These are phyloP conservation scores for Tetrapedia diversipes DNA, from an alignment of 2,888 invertebrate species.

Conservation along the genomic window DNA sequence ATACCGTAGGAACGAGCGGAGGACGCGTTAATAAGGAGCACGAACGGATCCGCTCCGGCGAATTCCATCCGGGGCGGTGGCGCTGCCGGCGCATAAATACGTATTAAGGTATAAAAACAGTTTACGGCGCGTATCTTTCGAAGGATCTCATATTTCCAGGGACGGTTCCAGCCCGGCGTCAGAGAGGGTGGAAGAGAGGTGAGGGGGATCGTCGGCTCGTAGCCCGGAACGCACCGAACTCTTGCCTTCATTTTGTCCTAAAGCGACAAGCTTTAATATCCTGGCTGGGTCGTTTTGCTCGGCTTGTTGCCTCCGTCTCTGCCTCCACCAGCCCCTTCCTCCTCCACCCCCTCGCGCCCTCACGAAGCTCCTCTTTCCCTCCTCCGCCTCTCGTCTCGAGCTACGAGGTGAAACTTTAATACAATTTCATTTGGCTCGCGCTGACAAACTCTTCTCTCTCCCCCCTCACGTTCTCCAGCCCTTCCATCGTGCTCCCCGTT, in stretches of 20 bases:
- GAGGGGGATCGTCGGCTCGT: constrained; percentile 42
- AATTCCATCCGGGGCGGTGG: constrained; percentile 9
- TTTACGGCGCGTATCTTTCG: constrained; percentile 52
- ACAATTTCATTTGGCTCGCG: constrained; percentile 82
- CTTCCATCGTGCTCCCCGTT: constrained; percentile 66
- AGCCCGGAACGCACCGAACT: constrained; percentile 55
- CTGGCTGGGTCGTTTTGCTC: constrained; percentile 61
- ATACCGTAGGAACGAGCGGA: background rate
- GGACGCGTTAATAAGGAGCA: constrained; percentile 33
- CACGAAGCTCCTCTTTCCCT: constrained; percentile 4
- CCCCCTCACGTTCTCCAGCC: constrained; percentile 53
- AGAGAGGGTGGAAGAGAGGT: too few species aligned
- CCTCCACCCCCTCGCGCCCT: background rate
- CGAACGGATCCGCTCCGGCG: constrained; percentile 23
- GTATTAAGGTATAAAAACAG: constrained; percentile 58
- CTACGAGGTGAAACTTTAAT: constrained; percentile 82
- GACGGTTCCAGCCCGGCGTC: constrained; percentile 28
- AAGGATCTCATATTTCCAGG: constrained; percentile 57
- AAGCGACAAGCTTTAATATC: constrained; percentile 83
- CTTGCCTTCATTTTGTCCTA: constrained; percentile 80
- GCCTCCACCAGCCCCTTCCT: constrained; percentile 30
- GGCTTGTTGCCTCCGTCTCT: constrained; percentile 8
- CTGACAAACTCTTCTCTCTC: constrained; percentile 79
- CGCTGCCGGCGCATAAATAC: constrained; percentile 44
- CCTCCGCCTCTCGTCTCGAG: constrained; percentile 2